phyloP scores from a whole-genome alignment of 2,113 vertebrate species.

The Gnathonemus longibarbis region DNA sequence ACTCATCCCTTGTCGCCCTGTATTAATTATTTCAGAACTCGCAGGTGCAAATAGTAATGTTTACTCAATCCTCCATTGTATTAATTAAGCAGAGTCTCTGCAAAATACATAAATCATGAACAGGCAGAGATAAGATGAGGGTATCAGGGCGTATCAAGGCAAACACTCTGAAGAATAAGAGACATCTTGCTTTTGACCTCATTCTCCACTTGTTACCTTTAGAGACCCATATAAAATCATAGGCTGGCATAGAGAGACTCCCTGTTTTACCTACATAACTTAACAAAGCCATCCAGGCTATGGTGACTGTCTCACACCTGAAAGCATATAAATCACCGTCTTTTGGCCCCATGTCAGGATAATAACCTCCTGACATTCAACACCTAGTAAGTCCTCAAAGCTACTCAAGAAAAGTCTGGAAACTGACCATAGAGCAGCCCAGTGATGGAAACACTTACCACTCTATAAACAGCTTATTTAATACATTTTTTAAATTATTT shows the following conservation, averaged over 20 bases:
- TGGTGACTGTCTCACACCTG: neutral
- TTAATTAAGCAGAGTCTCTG: neutral
- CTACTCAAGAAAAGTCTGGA: neutral
- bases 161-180: neutral
- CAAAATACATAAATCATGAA: constrained; percentile 11
- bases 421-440: neutral
- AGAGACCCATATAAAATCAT: neutral
- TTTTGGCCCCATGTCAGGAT: neutral
- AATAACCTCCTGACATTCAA: neutral
- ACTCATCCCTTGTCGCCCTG: neutral
- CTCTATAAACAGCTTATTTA: neutral
- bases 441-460: neutral
- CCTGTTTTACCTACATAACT: neutral
- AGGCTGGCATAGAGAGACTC: neutral
- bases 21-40: constrained; percentile 1
- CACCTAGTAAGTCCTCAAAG: neutral
- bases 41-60: constrained; percentile 8
- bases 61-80: constrained; percentile 10
- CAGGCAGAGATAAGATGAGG: neutral
- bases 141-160: neutral
- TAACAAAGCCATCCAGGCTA: neutral
- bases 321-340: neutral
- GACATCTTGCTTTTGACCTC: neutral
- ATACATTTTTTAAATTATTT: neutral
- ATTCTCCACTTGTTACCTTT: neutral